A percentile compares a stretch with the other conserved stretches of the same genome.
Evolutionary conservation across 1,140 invertebrate species (phyloP).

Genomic region (Chlorops oryzae): DNA sequence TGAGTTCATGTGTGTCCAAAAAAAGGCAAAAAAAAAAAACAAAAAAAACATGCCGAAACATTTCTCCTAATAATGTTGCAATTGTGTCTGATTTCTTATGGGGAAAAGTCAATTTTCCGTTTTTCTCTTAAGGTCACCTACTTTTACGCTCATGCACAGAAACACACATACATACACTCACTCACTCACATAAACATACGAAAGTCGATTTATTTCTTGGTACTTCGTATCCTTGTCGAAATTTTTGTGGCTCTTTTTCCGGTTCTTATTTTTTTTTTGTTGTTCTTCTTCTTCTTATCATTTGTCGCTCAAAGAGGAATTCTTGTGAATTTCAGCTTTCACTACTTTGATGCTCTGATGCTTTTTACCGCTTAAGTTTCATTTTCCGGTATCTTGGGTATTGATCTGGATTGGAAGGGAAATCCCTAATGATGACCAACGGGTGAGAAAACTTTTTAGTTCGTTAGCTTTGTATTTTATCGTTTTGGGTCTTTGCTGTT

Average conservation of each 20-base stretch:
- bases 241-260: too few species aligned
- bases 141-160: background rate
- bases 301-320: too few species aligned
- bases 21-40: too few species aligned
- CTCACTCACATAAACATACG: too few species aligned
- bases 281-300: constrained; percentile 13
- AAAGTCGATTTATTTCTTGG: background rate
- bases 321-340: too few species aligned
- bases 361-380: constrained; percentile 3
- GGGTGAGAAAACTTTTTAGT: background rate
- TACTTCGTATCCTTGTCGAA: background rate
- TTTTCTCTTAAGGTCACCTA: constrained; percentile 28
- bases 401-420: constrained; percentile 46
- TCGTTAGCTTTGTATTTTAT: constrained; percentile 11
- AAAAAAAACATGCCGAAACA: too few species aligned
- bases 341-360: too few species aligned
- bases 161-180: constrained; percentile 1
- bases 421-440: constrained; percentile 39
- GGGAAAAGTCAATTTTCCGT: too few species aligned
- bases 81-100: too few species aligned
- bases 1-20: too few species aligned
- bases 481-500: too few species aligned
- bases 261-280: constrained; percentile 14
- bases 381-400: constrained; percentile 36
- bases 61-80: too few species aligned